Evolutionary conservation across 2,888 invertebrate genomes (phyloP), one percentile per base, ranked within the genome.

Genomic region (Encarsia formosa): DNA sequence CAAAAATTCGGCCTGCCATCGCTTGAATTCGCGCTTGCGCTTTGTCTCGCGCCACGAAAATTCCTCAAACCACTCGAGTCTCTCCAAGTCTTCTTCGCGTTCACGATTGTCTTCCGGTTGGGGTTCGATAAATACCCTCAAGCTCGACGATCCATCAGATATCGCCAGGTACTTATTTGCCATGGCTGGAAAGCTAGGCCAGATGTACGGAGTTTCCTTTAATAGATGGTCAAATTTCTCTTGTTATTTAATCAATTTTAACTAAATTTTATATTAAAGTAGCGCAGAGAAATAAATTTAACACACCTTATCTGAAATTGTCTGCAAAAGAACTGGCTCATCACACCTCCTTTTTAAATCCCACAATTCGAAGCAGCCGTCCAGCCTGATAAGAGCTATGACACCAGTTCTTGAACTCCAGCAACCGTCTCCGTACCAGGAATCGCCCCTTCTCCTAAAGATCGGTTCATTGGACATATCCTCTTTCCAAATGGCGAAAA

Each of bases 321-420:
- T 81, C 67, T 86, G 81, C 1, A 81, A 76, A 35, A 84, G 78
- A 41, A 83, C 79, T 1, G 88, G 82, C 54, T 81, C 79, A 60
- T 87, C 84, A 56, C 84, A 83, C 63, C 79, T 78, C 48, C 81
- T 75, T 52, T 86, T 75, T 46, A 92, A 74, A 72, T 90, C 86
- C 92, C 93, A 93, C 4, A 84, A 81, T 71, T 92, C 91, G 16
- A 91, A 75, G 54, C 79, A 79, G 2, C 91, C 91, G 73, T 88
- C 86, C 5, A 77, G 76, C 19, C 85, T 82, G 0, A 84, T 78
- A 35, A 91, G 74, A 63, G 84, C 83, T 57, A 91, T 78, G 22
- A 87, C 79, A 38, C 85, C 84, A 0, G 89, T 83, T 55, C 85
- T 79, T n/a, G 80, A 75, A 23, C 88, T 87, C 91, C 91, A 92